Base-by-base conservation (phyloP, 2,113 vertebrate genomes). In the Myotis lucifugus region DNA sequence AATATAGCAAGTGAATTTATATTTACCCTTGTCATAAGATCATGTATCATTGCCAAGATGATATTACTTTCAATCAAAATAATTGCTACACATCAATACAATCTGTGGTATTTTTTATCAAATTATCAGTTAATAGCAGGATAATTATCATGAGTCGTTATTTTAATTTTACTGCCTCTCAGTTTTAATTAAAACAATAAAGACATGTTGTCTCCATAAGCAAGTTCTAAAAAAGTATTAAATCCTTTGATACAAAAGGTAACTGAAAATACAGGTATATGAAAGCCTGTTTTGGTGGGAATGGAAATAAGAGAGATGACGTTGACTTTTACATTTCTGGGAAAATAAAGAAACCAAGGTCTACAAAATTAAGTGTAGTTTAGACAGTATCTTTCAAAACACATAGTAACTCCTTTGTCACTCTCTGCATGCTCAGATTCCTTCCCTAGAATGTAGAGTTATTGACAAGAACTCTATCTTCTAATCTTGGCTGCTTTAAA, bases 401-500 rank as follows among this genome's bases (percentile, higher is more conserved):
- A 25, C 70, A 66, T 19, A 88, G 3, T n/a, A 18, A 0, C 27
- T 96, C 23, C 93, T 77, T 96, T 94, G 54, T 56, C 27, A 88
- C 97, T 96, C 64, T 9, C 72, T 0, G 0, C 1, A 2, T 86
- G 95, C 37, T 97, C 77, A 52, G 32, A 94, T 97, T 96, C 94
- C 50, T 97, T 77, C 64, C 37, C 8, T 79, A 19, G 78, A 92
- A 87, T 46, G 85, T 21, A 77, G 74, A 96, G 92, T 85, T 95
- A 97, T 96, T 96, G n/a, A 85, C 13, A 32, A 96, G 89, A 98
- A 61, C 15, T 73, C 8, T 88, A n/a, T 95, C 82, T 97, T 97
- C 92, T 97, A 72, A 96, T 97, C 82, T 97, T 93, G 72, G 14
- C 56, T 96, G 48, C 74, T 95, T 97, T 97, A 94, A 98, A 98